A percentile compares a stretch with the other conserved stretches of the same genome.
These are phyloP conservation scores for Cynopterus brachyotis DNA, from an alignment of 2,113 vertebrate genomes.

Conservation along the genomic window DNA sequence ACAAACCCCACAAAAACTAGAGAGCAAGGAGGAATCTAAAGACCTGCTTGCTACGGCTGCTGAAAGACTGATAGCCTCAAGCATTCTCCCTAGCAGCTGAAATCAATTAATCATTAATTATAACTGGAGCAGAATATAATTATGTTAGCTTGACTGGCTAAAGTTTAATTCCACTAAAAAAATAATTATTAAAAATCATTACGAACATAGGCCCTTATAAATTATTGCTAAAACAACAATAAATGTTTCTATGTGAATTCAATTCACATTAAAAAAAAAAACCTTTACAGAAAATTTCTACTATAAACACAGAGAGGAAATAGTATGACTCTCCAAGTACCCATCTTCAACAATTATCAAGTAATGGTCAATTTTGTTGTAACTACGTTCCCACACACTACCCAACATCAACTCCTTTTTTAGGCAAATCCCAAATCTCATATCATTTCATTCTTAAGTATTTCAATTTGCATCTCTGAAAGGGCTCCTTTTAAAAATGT, in stretches of 20 bases:
- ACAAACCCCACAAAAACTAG: background rate
- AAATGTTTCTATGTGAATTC: slow-evolving; percentile 11
- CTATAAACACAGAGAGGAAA: slow-evolving; percentile 43
- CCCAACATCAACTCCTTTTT: background rate
- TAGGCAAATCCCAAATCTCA: background rate
- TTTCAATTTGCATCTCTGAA: slow-evolving; percentile 23
- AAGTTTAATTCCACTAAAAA: slow-evolving; percentile 62
- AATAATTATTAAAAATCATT: slow-evolving; percentile 49
- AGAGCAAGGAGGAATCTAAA: background rate
- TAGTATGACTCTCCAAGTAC: background rate
- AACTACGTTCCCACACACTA: background rate
- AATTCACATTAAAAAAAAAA: slow-evolving; percentile 44
- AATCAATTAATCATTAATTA: slow-evolving; percentile 62
- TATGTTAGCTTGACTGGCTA: slow-evolving; percentile 47
- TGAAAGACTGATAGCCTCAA: slow-evolving; percentile 31
- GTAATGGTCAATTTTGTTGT: background rate
- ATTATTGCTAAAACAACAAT: slow-evolving; percentile 49
- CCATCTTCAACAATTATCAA: background rate
- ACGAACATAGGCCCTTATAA: slow-evolving; percentile 34
- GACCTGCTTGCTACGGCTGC: background rate
- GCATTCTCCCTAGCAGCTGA: background rate
- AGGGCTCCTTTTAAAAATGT: background rate
- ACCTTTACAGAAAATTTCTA: background rate
- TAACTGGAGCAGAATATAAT: slow-evolving; percentile 72
- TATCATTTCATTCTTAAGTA: background rate